A percentile compares a stretch with the other conserved stretches of the same genome.
Evolutionary conservation across 1,140 invertebrate genomes (phyloP).

Genomic region (Nasonia longicornis): DNA sequence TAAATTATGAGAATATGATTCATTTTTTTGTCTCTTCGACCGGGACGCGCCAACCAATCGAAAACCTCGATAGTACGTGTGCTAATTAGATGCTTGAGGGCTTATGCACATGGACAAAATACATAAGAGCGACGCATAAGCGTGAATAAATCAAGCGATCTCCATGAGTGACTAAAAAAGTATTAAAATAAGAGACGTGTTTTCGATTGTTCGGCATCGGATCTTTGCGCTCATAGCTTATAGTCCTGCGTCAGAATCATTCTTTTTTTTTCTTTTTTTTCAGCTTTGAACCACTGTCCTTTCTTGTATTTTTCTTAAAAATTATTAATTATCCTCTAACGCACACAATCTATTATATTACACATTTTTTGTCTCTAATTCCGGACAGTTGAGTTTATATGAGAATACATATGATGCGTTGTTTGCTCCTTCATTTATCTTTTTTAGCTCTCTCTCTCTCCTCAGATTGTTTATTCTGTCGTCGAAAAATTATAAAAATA

Average conservation of each 20-base stretch:
- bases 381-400: constrained; percentile 31
- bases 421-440: constrained; percentile 32
- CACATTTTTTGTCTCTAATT: constrained; percentile 26
- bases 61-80: constrained; percentile 29
- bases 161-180: constrained; percentile 33
- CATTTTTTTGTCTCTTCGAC: constrained; percentile 9
- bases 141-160: constrained; percentile 1
- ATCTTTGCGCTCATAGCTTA: background rate
- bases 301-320: constrained; percentile 40
- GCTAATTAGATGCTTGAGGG: background rate
- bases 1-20: constrained; percentile 44
- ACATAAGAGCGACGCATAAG: constrained; percentile 26
- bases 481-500: constrained; percentile 53
- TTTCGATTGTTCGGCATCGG: constrained; percentile 41
- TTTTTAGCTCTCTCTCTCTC: constrained; percentile 18
- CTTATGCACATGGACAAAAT: constrained; percentile 2
- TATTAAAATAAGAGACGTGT: constrained; percentile 39
- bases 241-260: constrained; percentile 15
- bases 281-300: constrained; percentile 2
- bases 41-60: constrained; percentile 30
- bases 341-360: constrained; percentile 44
- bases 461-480: constrained; percentile 14
- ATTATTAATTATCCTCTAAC: constrained; percentile 39
- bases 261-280: constrained; percentile 25
- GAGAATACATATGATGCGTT: constrained; percentile 41